Base-by-base conservation (phyloP, 2,113 vertebrate genomes). In the Trogon surrucura region DNA sequence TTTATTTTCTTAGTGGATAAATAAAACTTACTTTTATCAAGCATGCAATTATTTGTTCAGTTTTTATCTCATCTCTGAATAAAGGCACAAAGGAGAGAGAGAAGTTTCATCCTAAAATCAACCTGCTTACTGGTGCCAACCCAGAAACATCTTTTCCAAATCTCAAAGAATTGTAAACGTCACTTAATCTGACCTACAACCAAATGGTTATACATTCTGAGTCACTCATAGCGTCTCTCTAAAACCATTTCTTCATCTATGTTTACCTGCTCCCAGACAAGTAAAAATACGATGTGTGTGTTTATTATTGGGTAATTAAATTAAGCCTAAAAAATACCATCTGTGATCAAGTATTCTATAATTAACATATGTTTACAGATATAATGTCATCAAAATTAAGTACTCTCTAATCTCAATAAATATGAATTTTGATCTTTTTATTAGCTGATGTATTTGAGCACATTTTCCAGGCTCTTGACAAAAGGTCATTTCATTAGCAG, bases 1-100 rank as follows among this genome's bases (percentile, higher is more conserved):
- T 78, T 96, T 90, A 50, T 91, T 95, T 95, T 78, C 91, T 88
- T 71, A 51, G 47, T 56, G 64, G 51, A 85, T 78, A 94, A 94
- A 78, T 70, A 94, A 88, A 92, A 47, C 54, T 51, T 36, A 21
- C 64, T 88, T 92, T 88, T 85, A 73, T 9, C 75, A 86, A 64
- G 38, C 54, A 66, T 34, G 48, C 56, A 80, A 88, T 85, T 79
- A 79, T 61, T 91, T 72, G 51, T 56, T 88, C 56, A 8, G 62
- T 56, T 96, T 91, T 86, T 41, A 54, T 67, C 56, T 92, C 51
- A n/a, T 75, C 58, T 67, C 83, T 26, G 32, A 93, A 53, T 51
- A 80, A 58, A 83, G 17, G 56, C 58, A 65, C 50, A 70, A 88
- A 81, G 53, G 93, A 81, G 21, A 47, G 30, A 66, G 38, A 85